phyloP scores from a whole-genome alignment of 2,113 vertebrate species.

The Guaruba guarouba region DNA sequence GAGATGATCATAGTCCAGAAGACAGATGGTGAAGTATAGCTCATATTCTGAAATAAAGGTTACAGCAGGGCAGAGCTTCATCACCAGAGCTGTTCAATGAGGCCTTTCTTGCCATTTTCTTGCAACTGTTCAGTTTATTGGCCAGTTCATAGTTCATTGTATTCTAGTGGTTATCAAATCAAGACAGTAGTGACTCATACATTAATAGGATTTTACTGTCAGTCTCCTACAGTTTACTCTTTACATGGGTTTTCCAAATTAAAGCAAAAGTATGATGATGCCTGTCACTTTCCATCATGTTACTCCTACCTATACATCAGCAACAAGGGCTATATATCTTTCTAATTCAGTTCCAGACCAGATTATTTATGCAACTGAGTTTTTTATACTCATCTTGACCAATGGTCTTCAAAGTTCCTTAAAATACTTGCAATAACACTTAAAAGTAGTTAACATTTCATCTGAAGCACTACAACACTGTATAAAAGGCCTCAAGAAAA shows the following conservation, averaged over 20 bases:
- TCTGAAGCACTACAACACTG: not conserved
- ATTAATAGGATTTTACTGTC: not conserved
- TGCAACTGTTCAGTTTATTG: not conserved
- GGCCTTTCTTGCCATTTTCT: not conserved
- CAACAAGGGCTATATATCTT: not conserved
- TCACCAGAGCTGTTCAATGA: not conserved
- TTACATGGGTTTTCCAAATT: not conserved
- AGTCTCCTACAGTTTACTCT: not conserved
- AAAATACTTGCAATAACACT: not conserved
- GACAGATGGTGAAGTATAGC: not conserved
- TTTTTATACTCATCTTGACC: not conserved
- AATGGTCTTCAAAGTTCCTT: not conserved
- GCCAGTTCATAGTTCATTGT: not conserved
- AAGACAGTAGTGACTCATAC: not conserved
- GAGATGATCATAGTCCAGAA: not conserved
- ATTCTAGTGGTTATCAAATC: not conserved
- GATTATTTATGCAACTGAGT: not conserved
- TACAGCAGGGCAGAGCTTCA: not conserved
- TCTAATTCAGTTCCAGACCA: not conserved
- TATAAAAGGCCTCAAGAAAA: not conserved
- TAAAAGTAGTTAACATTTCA: not conserved
- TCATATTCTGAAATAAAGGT: not conserved
- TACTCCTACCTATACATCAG: not conserved
- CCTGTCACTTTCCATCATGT: not conserved
- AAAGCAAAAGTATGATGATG: not conserved